Evolutionary conservation across 2,797 vertebrate genomes (phyloP), one percentile per base, ranked within the genome.

Genomic region (Danionella dracula): DNA sequence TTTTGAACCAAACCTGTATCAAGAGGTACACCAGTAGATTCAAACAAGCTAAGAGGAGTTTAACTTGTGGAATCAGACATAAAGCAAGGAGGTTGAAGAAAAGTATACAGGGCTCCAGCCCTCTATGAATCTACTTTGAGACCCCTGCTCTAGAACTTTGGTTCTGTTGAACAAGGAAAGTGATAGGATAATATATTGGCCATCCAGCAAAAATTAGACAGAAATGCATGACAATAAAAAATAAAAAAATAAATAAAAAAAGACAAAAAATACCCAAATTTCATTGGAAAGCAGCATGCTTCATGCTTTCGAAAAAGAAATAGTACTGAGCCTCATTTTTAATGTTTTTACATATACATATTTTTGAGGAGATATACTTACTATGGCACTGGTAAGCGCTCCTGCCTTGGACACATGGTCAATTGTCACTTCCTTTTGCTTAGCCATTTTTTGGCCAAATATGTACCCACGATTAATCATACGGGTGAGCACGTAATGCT

Each of bases 381-480:
- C 96, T 93, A 95, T 92, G 92, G 91, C 91, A 86, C 66, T 90
- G 92, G 92, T 92, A 92, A 93, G 92, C 50, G 90, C 87, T 96
- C 92, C 93, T 92, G 80, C 94, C 95, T 95, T 87, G 92, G 93
- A 91, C 90, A 95, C 91, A 85, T 92, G 89, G 83, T 87, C 93
- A 93, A 96, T 96, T 93, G 92, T 95, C 94, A 92, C 93, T 82
- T 93, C 94, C 91, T 90, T 93, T 83, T 90, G 87, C 88, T 78
- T 84, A 89, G 87, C 84, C 87, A 65, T 88, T 75, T 86, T 83
- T 84, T 77, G 83, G 82, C 82, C 77, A 85, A 79, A 85, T 86
- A 84, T 74, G 93, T 90, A 96, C 92, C 86, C 93, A 94, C 93
- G 84, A 90, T 86, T 96, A 94, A 99, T 93, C 95, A 94, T 95